Conservation (phyloP, 1,140 invertebrate genomes). For the Heliconius melpomene region DNA sequence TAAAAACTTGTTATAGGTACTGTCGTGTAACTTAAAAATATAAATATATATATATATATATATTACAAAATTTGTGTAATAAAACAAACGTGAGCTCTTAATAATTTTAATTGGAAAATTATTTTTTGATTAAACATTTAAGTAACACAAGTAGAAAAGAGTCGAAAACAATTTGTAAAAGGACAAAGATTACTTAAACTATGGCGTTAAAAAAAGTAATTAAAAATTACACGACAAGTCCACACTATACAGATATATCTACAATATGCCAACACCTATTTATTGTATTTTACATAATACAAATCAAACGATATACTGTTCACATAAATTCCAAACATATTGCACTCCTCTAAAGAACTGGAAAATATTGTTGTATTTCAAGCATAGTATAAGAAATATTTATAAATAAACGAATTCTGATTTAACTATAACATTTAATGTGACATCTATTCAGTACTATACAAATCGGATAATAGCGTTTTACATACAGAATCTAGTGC, state of each 20-base stretch:
- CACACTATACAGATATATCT: conserved; percentile 70
- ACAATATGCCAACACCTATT: conserved; percentile 60
- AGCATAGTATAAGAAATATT: conserved; percentile 30
- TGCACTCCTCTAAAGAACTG: conserved; percentile 31
- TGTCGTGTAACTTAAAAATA: conserved; percentile 30
- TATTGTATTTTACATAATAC: conserved; percentile 50
- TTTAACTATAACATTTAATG: conserved; percentile 6
- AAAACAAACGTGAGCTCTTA: conserved; percentile 6
- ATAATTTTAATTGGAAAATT: conserved; percentile 11
- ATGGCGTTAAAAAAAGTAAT: conserved; percentile 16
- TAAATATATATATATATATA: background rate
- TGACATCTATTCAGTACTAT: background rate
- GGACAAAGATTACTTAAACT: background rate
- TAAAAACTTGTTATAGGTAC: conserved; percentile 35
- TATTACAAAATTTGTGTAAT: conserved; percentile 5
- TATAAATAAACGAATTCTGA: conserved; percentile 23
- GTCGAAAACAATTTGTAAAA: conserved; percentile 14
- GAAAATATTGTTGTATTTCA: conserved; percentile 35
- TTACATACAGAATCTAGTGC: conserved; percentile 3
- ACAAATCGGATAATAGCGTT: background rate
- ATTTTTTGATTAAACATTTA: background rate
- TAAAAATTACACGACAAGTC: conserved; percentile 36
- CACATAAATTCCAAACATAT: conserved; percentile 34
- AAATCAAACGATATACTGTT: conserved; percentile 20
- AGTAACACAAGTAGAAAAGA: conserved; percentile 9